Evolutionary conservation across 2,113 vertebrate species (phyloP).

Genomic region (Microcebus ravelobensis): DNA sequence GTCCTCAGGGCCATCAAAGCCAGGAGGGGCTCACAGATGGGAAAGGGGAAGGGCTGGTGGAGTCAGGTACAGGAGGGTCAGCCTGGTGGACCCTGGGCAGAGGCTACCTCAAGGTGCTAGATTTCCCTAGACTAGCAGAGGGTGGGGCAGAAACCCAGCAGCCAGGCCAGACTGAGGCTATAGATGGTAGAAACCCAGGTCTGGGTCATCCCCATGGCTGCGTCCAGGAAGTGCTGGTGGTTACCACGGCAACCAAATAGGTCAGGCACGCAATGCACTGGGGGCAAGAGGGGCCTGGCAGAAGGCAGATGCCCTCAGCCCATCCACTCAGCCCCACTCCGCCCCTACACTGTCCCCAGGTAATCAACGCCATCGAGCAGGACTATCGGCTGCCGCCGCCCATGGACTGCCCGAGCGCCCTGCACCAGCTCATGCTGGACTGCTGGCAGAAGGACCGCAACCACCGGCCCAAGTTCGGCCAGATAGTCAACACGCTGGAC

Average conservation of each 20-base stretch:
- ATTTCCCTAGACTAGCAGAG: background rate
- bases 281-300: background rate
- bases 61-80: background rate
- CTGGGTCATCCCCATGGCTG: background rate
- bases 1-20: background rate
- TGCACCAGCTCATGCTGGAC: slow-evolving; percentile 98
- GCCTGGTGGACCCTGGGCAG: background rate
- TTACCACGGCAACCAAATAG: background rate
- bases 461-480: slow-evolving; percentile 95
- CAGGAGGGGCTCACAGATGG: background rate
- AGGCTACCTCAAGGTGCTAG: background rate
- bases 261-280: background rate
- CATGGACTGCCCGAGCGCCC: slow-evolving; percentile 95
- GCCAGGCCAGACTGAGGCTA: background rate
- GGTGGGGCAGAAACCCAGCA: background rate
- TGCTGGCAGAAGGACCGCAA: slow-evolving; percentile 99
- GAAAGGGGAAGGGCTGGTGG: background rate
- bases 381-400: slow-evolving; percentile 95
- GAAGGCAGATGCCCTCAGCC: background rate
- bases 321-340: background rate
- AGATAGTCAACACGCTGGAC: slow-evolving; percentile 96
- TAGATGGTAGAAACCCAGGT: background rate
- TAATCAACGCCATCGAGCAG: slow-evolving; percentile 97
- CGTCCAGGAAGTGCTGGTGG: background rate
- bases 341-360: slow-evolving; percentile 83